phyloP scores from a whole-genome alignment of 2,888 invertebrate genomes.

The Syrphus vitripennis region DNA sequence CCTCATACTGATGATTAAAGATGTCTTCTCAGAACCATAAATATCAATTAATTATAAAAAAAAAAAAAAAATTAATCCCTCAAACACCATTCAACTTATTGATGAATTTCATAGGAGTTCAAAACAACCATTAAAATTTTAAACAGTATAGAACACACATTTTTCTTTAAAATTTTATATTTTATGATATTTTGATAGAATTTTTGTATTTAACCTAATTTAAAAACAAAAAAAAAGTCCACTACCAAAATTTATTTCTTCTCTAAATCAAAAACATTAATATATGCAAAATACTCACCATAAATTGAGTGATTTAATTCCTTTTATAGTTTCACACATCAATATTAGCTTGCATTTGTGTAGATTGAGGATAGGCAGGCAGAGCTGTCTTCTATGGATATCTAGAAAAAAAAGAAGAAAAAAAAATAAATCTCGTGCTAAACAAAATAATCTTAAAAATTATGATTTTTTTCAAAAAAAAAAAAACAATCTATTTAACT shows the following conservation, averaged over 20 bases:
- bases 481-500: constrained; percentile 8
- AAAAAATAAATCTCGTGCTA: neutral
- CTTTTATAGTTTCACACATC: constrained; percentile 45
- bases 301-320: constrained; percentile 69
- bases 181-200: no score
- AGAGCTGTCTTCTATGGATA: neutral
- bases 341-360: constrained; percentile 50
- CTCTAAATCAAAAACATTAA: neutral
- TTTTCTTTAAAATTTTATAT: no score
- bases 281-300: constrained; percentile 68
- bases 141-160: no score
- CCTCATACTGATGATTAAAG: no score
- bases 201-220: no score
- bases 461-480: no score
- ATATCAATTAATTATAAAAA: no score
- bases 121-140: no score
- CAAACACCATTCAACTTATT: no score
- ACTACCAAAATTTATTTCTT: neutral
- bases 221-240: neutral
- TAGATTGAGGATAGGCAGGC: neutral
- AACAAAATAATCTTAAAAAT: constrained; percentile 29
- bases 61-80: no score
- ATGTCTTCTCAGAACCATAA: no score
- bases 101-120: no score
- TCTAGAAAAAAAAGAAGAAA: constrained; percentile 36